phyloP scores from a whole-genome alignment of 2,113 vertebrate genomes.

The Gadus macrocephalus region DNA sequence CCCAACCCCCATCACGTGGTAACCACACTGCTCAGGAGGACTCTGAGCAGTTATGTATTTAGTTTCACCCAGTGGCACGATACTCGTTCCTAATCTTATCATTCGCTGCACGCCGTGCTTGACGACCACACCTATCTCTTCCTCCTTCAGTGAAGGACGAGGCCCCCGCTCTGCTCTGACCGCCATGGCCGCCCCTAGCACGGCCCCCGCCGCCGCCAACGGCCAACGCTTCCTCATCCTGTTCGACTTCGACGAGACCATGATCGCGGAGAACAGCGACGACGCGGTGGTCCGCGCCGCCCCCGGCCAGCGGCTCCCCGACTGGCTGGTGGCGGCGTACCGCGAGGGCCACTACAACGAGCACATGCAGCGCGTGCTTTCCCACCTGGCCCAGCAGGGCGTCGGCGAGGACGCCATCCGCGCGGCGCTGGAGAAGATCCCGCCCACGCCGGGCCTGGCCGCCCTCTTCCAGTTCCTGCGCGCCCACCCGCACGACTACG shows the following conservation, averaged over 20 bases:
- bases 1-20: no score
- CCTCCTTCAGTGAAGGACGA: conserved; percentile 16
- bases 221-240: conserved; percentile 75
- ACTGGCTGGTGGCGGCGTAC: conserved; percentile 73
- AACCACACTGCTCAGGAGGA: no score
- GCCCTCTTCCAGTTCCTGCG: conserved; percentile 80
- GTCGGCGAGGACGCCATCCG: conserved; percentile 72
- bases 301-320: conserved; percentile 77
- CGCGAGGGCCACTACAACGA: conserved; percentile 83
- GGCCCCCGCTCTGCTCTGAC: neutral
- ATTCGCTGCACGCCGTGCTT: neutral
- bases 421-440: conserved; percentile 75
- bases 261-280: conserved; percentile 88
- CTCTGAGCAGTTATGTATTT: no score
- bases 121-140: neutral
- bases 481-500: conserved; percentile 76
- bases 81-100: conserved; percentile 1
- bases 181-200: conserved; percentile 60
- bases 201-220: neutral
- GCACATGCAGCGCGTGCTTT: conserved; percentile 80
- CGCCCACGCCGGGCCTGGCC: conserved; percentile 76
- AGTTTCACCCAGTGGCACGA: neutral
- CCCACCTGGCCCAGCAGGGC: conserved; percentile 82
- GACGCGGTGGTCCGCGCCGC: conserved; percentile 75
- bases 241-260: conserved; percentile 95